Base-by-base conservation (phyloP, 2,888 invertebrate genomes). In the Dascillus cervinus region DNA sequence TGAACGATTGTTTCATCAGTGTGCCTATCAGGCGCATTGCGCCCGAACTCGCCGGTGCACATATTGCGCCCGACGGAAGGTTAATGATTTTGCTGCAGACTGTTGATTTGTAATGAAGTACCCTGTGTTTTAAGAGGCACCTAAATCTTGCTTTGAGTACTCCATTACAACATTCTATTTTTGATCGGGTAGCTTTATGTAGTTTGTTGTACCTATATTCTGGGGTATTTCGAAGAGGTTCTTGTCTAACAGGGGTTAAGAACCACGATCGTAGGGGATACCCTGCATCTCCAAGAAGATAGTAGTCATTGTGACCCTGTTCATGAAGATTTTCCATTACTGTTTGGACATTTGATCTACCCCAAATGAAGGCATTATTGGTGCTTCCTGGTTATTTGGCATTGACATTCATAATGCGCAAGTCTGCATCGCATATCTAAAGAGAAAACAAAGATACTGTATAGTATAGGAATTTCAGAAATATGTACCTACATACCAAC, bases 51-150 rank as follows among this genome's bases (percentile, higher is more conserved):
- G n/a, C n/a, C n/a, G n/a, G n/a, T n/a, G n/a, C n/a, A n/a, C n/a
- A n/a, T n/a, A n/a, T n/a, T n/a, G n/a, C n/a, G n/a, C n/a, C n/a
- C n/a, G n/a, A n/a, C n/a, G n/a, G n/a, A n/a, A n/a, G n/a, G n/a
- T n/a, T n/a, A n/a, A n/a, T n/a, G n/a, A n/a, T n/a, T n/a, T n/a
- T n/a, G n/a, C n/a, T n/a, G n/a, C n/a, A n/a, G n/a, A n/a, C n/a
- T n/a, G n/a, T n/a, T n/a, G n/a, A n/a, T n/a, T n/a, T n/a, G n/a
- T 49, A 47, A 37, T 45, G 45, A 8, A 49, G 32, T 1, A 34
- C 37, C 21, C 44, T 29, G 24, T 50, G 41, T 22, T 43, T 46
- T 11, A 40, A 29, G 6, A 47, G 23, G 26, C 46, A 48, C 13
- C 41, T 14, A 38, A 44, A 49, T 9, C 47, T 22, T 25, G 25